Evolutionary conservation across 2,797 vertebrate genomes (phyloP).

Genomic region (Rhyacichthys aspro): DNA sequence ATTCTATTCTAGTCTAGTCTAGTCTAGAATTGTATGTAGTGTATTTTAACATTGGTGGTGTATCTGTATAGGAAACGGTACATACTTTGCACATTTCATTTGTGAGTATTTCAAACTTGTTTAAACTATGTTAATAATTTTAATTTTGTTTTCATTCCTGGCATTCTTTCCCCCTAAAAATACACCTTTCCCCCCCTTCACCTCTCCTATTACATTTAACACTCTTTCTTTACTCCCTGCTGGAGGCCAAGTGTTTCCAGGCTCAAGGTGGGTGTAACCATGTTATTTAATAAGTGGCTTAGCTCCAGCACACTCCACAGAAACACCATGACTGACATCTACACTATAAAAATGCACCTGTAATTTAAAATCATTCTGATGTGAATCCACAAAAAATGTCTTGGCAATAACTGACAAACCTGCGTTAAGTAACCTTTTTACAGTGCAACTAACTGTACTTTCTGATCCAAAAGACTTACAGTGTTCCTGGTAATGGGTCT

Average conservation of each 20-base stretch:
- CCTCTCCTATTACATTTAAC: constrained; percentile 44
- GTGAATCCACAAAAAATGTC: neutral
- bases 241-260: constrained; percentile 58
- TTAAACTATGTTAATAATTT: constrained; percentile 5
- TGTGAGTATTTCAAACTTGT: neutral
- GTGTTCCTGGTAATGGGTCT: constrained; percentile 63
- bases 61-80: too few relatives aligned
- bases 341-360: constrained; percentile 35
- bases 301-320: constrained; percentile 53
- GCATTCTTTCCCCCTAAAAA: constrained; percentile 12
- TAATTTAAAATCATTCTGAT: too few relatives aligned
- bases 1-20: too few relatives aligned
- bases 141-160: constrained; percentile 12
- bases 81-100: neutral
- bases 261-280: constrained; percentile 54
- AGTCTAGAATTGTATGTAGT: too few relatives aligned
- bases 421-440: constrained; percentile 8
- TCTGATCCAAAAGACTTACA: constrained; percentile 22
- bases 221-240: constrained; percentile 37
- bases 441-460: constrained; percentile 13
- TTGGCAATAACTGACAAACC: neutral
- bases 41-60: too few relatives aligned
- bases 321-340: constrained; percentile 33
- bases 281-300: constrained; percentile 73
- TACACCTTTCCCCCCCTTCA: constrained; percentile 24